Conservation (phyloP, 1,140 invertebrate genomes). For the Eulimnadia texana region DNA sequence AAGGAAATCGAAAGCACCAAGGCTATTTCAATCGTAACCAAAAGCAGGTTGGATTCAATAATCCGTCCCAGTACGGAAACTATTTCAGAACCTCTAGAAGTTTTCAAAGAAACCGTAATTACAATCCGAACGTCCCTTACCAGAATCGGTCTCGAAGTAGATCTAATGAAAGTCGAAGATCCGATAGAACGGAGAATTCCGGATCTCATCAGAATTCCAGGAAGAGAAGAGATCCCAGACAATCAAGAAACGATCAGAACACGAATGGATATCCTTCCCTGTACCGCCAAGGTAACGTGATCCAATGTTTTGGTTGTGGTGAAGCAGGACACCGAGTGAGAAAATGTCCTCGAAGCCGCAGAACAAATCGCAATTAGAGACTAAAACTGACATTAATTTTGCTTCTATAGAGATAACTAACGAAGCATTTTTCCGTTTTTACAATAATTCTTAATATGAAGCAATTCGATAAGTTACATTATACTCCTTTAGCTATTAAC, state of each 20-base stretch:
- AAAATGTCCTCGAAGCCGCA: neutral
- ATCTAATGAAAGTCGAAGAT: no score
- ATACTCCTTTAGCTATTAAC: neutral
- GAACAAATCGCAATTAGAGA: neutral
- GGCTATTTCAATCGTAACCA: neutral
- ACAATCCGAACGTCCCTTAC: no score
- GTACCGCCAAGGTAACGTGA: no score
- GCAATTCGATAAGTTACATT: neutral
- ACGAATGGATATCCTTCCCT: neutral
- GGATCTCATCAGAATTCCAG: no score
- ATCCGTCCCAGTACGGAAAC: neutral
- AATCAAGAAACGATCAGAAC: no score
- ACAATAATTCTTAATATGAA: neutral
- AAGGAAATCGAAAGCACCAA: neutral
- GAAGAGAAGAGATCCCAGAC: no score
- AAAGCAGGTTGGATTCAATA: neutral
- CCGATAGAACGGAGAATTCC: no score
- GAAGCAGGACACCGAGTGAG: neutral
- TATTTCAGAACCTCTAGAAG: neutral
- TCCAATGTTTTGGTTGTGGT: neutral
- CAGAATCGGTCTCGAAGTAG: no score
- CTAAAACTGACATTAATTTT: neutral
- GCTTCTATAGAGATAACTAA: neutral
- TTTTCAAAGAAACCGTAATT: neutral
- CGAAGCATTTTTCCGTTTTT: neutral